Evolutionary conservation across 2,113 vertebrate genomes (phyloP), one percentile per base, ranked within the genome.

Genomic region (Stegostoma tigrinum): DNA sequence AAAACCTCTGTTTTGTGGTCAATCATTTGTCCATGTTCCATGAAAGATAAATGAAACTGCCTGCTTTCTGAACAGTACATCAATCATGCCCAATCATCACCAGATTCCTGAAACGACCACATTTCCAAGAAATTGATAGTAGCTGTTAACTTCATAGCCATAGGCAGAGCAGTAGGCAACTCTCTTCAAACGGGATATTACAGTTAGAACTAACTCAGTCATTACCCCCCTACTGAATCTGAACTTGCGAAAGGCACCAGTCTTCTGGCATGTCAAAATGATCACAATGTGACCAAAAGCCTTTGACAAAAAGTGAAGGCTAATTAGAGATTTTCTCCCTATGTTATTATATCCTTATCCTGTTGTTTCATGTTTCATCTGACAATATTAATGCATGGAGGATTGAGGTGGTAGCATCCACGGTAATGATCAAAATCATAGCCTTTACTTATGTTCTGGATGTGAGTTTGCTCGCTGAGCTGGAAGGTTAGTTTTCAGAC

Each of bases 11-110:
- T 14, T 90, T 12, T 30, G 52, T n/a, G 87, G 87, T 90, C 87
- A 90, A 90, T 90, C 87, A 90, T 83, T 45, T 83, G 80, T 83
- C 38, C 80, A 80, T 34, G 21, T 90, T 61, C 52, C 87, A 19
- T 61, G 87, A 90, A 90, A 34, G 52, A 90, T 90, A 90, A 90
- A 90, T 90, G 87, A 90, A 90, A 15, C 87, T 61, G 87, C 87
- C 87, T 90, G 52, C 87, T 15, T 30, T 61, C 52, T 61, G 87
- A 90, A 90, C 52, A 90, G 87, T 90, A 34, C 48, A 90, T 90
- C 87, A 90, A 90, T 90, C 89, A 93, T 17, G 6, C 66, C 61
- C 89, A 93, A 93, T 93, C 64, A 93, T 66, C n/a, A 3, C 34
- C n/a, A 3, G 30, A 67, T 67, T 17, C 7, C 89, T 66, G 61